Percentiles rank a stretch among this genome's conserved stretches.
These are phyloP conservation scores for Aurelia aurita DNA, from an alignment of 30 jellyfish, hydroid and myxozoan genomes.

Conservation along the genomic window DNA sequence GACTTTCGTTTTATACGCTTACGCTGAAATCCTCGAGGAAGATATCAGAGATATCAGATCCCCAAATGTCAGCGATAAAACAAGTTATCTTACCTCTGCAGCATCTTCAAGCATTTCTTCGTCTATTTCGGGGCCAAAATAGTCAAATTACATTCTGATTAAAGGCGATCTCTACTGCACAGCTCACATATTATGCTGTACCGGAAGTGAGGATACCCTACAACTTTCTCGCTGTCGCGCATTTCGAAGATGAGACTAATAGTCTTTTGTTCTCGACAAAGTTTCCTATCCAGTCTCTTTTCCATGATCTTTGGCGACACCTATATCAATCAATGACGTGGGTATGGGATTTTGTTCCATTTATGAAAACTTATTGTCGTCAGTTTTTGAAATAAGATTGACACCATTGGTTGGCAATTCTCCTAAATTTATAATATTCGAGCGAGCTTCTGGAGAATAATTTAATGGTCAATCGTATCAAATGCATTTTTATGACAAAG, in stretches of 20 bases:
- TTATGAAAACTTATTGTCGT: no score
- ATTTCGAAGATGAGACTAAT: slow-evolving; percentile 17
- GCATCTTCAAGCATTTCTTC: slow-evolving; percentile 41
- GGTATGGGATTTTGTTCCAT: no score
- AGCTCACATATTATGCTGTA: neutral
- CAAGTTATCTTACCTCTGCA: slow-evolving; percentile 20
- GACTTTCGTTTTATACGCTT: neutral
- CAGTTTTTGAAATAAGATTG: no score
- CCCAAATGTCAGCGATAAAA: neutral
- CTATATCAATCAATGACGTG: no score
- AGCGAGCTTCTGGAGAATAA: no score
- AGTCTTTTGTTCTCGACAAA: slow-evolving; percentile 36
- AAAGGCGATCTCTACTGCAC: neutral
- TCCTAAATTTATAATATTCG: no score
- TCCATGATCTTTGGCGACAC: slow-evolving; percentile 50
- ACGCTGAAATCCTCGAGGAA: neutral
- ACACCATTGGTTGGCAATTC: no score
- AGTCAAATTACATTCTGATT: neutral
- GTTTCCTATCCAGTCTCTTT: slow-evolving; percentile 47
- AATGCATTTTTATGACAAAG: no score
- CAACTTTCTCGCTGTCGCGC: slow-evolving; percentile 12
- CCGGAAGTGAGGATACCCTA: slow-evolving; percentile 51
- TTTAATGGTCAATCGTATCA: no score
- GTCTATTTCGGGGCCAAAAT: slow-evolving; percentile 34
- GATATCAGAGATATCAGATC: neutral